Percentiles rank a stretch among this genome's conserved stretches.
Conservation (phyloP, 2,888 invertebrate genomes). For the Platypus cylindrus region DNA sequence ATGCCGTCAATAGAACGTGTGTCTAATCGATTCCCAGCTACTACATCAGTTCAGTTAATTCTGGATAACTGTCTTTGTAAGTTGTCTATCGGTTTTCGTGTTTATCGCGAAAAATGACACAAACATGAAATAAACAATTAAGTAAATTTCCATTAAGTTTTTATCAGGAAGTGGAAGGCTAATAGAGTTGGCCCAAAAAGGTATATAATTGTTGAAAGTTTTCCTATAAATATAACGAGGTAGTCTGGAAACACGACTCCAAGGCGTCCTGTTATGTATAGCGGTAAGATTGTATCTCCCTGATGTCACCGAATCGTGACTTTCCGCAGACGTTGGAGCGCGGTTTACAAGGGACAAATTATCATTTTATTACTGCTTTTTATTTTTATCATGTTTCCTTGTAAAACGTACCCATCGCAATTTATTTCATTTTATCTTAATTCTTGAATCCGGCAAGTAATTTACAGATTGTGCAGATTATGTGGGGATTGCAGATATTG, state of each 20-base stretch:
- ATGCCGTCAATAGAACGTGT: too few relatives aligned
- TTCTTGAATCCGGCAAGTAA: too few relatives aligned
- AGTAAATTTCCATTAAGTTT: too few relatives aligned
- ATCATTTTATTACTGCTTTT: slow-evolving; percentile 9
- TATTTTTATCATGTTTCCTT: slow-evolving; percentile 9
- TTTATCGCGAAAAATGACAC: too few relatives aligned
- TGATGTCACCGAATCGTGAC: slow-evolving; percentile 12
- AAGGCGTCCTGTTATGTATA: slow-evolving; percentile 17
- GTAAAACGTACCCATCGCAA: slow-evolving; percentile 4
- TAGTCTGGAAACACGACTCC: slow-evolving; percentile 14
- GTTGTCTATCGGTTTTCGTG: too few relatives aligned
- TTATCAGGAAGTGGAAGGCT: slow-evolving; percentile 11
- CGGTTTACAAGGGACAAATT: slow-evolving; percentile 14
- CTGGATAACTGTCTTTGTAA: too few relatives aligned
- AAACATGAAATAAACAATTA: too few relatives aligned
- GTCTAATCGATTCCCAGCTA: too few relatives aligned
- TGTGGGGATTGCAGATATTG: too few relatives aligned
- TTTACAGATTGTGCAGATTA: too few relatives aligned
- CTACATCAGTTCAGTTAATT: too few relatives aligned
- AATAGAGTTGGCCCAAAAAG: slow-evolving; percentile 12
- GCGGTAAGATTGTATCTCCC: slow-evolving; percentile 14
- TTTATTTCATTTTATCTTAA: slow-evolving; percentile 5
- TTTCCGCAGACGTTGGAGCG: slow-evolving; percentile 13
- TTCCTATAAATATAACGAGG: slow-evolving; percentile 13
- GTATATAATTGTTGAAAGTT: slow-evolving; percentile 16